phyloP scores from a whole-genome alignment of 2,113 vertebrate genomes.

The Varanus komodoensis region DNA sequence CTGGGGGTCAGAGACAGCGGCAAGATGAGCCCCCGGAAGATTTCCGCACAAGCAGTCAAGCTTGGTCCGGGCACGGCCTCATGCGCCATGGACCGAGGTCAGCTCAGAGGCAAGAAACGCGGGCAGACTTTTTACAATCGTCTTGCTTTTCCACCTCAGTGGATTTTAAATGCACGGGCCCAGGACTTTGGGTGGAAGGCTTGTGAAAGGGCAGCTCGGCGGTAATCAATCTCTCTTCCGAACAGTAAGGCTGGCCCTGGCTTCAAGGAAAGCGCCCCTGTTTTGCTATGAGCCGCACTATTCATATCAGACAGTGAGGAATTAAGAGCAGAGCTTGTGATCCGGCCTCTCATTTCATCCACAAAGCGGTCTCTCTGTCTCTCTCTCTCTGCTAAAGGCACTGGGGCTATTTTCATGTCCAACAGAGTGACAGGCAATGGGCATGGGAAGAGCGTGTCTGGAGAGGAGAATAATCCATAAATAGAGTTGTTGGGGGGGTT shows the following conservation, averaged over 20 bases:
- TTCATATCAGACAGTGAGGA: neutral
- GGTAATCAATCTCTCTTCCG: neutral
- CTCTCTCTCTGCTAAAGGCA: neutral
- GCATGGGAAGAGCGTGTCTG: neutral
- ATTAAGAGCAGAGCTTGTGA: too few species aligned
- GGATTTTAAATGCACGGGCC: neutral
- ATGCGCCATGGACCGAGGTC: neutral
- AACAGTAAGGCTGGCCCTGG: too few species aligned
- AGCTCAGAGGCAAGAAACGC: neutral
- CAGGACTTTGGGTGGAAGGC: too few species aligned
- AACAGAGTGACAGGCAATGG: neutral
- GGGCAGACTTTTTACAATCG: neutral
- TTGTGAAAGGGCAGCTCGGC: too few species aligned
- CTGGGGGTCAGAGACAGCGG: neutral
- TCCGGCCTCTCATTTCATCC: neutral
- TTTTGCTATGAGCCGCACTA: neutral
- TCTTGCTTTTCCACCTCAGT: neutral
- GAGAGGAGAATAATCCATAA: neutral
- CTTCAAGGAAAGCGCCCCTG: neutral
- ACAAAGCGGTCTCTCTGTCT: fast-evolving
- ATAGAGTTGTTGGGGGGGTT: neutral
- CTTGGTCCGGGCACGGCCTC: too few species aligned
- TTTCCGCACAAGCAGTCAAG: too few species aligned
- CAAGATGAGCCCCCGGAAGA: neutral
- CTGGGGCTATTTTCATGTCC: neutral